Percentiles rank a stretch among this genome's conserved stretches.
Evolutionary conservation across 2,113 vertebrate species (phyloP).

Genomic region (Psittacula cyanocephala): DNA sequence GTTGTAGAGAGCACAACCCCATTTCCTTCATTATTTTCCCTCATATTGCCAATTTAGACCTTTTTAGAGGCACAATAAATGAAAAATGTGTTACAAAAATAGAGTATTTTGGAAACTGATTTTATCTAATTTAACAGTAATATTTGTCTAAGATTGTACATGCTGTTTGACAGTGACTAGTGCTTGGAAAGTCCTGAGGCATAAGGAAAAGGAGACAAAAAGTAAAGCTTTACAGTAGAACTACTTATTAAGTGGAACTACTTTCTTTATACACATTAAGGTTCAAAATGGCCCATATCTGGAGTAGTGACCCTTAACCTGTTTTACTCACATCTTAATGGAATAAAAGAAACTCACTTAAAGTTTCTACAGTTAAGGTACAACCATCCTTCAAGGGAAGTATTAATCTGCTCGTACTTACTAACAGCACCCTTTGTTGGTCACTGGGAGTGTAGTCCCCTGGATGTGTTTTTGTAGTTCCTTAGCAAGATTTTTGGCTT

Average conservation of each 20-base stretch:
- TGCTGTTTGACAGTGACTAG: not conserved
- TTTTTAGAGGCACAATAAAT: not conserved
- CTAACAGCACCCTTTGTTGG: constrained; percentile 87
- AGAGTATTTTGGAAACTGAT: not conserved
- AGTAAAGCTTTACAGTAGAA: not conserved
- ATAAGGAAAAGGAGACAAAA: not conserved
- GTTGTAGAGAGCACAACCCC: not conserved
- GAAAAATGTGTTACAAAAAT: not conserved
- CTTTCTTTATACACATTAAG: not conserved
- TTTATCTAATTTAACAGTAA: not conserved
- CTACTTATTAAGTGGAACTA: not conserved
- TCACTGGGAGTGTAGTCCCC: constrained; percentile 78
- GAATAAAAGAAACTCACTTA: not conserved
- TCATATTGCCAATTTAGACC: not conserved
- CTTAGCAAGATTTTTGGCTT: constrained; percentile 77
- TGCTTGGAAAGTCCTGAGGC: not conserved
- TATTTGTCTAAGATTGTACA: not conserved
- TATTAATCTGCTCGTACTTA: constrained; percentile 59
- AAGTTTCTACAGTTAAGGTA: not conserved
- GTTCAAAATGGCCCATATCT: not conserved
- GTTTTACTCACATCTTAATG: not conserved
- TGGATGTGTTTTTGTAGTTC: constrained; percentile 78
- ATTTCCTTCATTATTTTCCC: not conserved
- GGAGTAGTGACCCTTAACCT: not conserved
- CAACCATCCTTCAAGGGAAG: not conserved